Conservation (phyloP, 2,797 vertebrate species). For the Acridotheres tristis region DNA sequence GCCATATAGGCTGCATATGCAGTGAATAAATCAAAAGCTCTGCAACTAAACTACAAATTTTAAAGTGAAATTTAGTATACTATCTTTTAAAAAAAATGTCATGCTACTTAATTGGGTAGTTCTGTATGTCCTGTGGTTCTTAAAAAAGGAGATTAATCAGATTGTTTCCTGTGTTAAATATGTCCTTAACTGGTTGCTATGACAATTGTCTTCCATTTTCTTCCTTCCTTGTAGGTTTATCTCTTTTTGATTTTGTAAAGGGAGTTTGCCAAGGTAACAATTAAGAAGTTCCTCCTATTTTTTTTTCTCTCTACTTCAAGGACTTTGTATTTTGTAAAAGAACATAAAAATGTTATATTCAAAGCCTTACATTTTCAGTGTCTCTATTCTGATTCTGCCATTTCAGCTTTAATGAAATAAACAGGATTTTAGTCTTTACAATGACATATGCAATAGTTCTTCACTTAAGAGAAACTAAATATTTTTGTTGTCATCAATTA, state of each 20-base stretch:
- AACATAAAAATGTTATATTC: background rate
- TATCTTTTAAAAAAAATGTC: background rate
- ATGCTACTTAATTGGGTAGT: slow-evolving; percentile 10
- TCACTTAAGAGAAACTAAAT: background rate
- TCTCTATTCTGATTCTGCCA: background rate
- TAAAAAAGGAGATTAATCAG: slow-evolving; percentile 57
- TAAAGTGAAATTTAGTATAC: background rate
- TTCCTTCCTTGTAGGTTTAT: slow-evolving; percentile 33
- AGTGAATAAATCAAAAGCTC: slow-evolving; percentile 13
- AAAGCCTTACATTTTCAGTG: slow-evolving; percentile 14
- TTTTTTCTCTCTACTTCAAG: background rate
- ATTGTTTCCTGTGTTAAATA: slow-evolving; percentile 56
- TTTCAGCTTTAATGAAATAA: background rate
- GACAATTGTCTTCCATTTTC: slow-evolving; percentile 58
- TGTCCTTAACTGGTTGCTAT: slow-evolving; percentile 72
- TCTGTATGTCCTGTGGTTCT: slow-evolving; percentile 34
- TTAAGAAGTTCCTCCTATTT: slow-evolving; percentile 10
- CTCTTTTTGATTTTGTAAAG: slow-evolving; percentile 55
- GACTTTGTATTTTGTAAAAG: background rate
- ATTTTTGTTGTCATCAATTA: background rate
- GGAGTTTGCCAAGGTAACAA: slow-evolving; percentile 56
- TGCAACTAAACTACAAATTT: background rate
- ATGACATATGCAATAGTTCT: background rate
- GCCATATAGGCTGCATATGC: background rate
- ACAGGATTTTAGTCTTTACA: background rate